These are phyloP conservation scores for Triplophysa rosa DNA, from an alignment of 2,113 vertebrate genomes.

Conservation along the genomic window DNA sequence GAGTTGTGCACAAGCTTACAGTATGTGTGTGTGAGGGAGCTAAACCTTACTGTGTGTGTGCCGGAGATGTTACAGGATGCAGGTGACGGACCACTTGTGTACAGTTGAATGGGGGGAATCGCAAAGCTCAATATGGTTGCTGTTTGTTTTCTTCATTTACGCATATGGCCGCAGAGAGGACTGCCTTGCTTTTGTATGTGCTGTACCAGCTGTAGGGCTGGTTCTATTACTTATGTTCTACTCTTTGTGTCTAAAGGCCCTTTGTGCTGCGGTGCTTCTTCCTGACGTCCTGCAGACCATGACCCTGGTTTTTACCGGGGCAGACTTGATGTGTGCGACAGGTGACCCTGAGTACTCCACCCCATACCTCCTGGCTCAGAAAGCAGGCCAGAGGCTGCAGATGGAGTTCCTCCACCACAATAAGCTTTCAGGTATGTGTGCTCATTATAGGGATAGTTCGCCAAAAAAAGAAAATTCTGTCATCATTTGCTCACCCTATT, in stretches of 20 bases:
- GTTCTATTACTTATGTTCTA: background rate
- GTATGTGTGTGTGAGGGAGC: background rate
- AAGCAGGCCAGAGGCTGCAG: constrained; percentile 86
- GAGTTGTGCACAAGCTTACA: background rate
- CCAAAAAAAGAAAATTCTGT: too few relatives aligned
- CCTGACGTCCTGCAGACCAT: constrained; percentile 86
- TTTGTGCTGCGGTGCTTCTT: constrained; percentile 86
- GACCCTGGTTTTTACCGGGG: constrained; percentile 88
- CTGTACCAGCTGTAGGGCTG: too few relatives aligned
- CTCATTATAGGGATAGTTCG: background rate
- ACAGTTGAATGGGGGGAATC: too few relatives aligned
- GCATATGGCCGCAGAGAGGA: too few relatives aligned
- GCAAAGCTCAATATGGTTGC: too few relatives aligned
- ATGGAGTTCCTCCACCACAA: constrained; percentile 98
- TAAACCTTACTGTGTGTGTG: background rate
- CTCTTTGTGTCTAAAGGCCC: constrained; percentile 70
- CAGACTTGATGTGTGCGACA: constrained; percentile 92
- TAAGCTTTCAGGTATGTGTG: constrained; percentile 84
- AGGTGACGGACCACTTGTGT: too few relatives aligned
- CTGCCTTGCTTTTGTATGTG: too few relatives aligned
- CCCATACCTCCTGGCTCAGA: constrained; percentile 90
- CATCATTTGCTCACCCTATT: too few relatives aligned
- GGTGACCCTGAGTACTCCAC: constrained; percentile 85
- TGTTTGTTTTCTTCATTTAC: too few relatives aligned
- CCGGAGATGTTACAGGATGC: constrained; percentile 2